Conservation (phyloP, 2,113 vertebrate species). For the Chionomys nivalis region DNA sequence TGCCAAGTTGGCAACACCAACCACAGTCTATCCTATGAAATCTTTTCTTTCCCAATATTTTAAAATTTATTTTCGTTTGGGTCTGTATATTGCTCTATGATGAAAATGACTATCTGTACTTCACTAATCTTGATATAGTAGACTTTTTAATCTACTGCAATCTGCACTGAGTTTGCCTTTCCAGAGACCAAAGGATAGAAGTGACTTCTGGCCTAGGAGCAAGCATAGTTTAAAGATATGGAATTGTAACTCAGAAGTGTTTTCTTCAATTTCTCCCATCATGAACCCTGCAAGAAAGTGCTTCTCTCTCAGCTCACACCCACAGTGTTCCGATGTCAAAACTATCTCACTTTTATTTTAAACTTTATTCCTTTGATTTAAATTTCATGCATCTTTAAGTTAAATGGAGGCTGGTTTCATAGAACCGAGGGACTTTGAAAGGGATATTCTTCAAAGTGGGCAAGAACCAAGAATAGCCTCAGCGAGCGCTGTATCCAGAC, state of each 20-base stretch:
- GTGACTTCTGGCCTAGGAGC: not conserved
- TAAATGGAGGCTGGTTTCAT: not conserved
- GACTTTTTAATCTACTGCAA: not conserved
- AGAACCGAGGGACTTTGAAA: slow-evolving; percentile 32
- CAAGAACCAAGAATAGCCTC: slow-evolving; percentile 11
- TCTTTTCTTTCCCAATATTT: not conserved
- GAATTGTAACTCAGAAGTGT: not conserved
- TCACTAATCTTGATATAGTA: not conserved
- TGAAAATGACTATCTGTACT: not conserved
- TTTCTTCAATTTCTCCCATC: not conserved
- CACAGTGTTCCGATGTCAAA: not conserved
- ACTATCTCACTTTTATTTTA: slow-evolving; percentile 49
- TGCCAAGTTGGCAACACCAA: not conserved
- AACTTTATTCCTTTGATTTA: slow-evolving; percentile 50
- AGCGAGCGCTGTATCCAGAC: not conserved
- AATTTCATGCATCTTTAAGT: not conserved
- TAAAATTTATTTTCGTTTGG: slow-evolving; percentile 1
- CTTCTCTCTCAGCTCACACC: not conserved
- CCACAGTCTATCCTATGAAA: not conserved
- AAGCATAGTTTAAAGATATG: slow-evolving; percentile 17
- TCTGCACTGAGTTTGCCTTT: not conserved
- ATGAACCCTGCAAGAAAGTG: not conserved
- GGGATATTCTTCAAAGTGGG: slow-evolving; percentile 33
- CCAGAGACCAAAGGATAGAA: not conserved
- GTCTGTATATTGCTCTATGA: not conserved